These are phyloP conservation scores for Triplophysa yarkandensis DNA, from an alignment of 2,797 vertebrate species.

Conservation along the genomic window DNA sequence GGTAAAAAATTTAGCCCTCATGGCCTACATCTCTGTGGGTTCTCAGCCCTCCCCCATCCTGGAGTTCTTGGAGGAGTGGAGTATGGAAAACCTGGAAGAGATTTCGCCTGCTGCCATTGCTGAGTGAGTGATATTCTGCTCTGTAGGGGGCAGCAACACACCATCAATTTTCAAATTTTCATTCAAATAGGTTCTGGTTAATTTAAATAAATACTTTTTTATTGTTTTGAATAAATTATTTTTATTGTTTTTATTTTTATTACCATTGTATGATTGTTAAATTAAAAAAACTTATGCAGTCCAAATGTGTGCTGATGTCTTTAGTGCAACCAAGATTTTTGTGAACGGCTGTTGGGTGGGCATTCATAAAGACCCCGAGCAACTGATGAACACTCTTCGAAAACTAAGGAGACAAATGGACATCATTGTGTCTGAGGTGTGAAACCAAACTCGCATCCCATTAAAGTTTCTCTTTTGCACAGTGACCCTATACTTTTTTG, in stretches of 20 bases:
- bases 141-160: constrained; percentile 45
- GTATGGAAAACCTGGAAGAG: constrained; percentile 99
- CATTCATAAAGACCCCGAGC: constrained; percentile 98
- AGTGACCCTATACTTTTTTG: not conserved
- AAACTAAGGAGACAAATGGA: constrained; percentile 98
- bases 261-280: not conserved
- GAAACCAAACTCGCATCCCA: not conserved
- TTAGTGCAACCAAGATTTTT: constrained; percentile 97
- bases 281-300: not conserved
- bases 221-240: not conserved
- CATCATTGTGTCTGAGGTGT: constrained; percentile 98
- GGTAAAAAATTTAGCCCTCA: constrained; percentile 96
- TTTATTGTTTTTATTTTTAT: too few relatives aligned
- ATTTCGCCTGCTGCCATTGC: constrained; percentile 98
- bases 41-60: constrained; percentile 97
- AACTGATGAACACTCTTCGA: constrained; percentile 96
- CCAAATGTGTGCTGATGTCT: not conserved
- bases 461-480: not conserved
- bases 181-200: not conserved
- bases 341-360: constrained; percentile 99
- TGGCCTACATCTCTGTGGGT: constrained; percentile 99
- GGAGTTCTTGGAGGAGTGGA: constrained; percentile 99
- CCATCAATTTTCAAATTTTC: not conserved
- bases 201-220: not conserved
- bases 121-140: constrained; percentile 79